Conservation (phyloP, 64 coral and sea anemone genomes). For the Hydrozoanthus tunicans region DNA sequence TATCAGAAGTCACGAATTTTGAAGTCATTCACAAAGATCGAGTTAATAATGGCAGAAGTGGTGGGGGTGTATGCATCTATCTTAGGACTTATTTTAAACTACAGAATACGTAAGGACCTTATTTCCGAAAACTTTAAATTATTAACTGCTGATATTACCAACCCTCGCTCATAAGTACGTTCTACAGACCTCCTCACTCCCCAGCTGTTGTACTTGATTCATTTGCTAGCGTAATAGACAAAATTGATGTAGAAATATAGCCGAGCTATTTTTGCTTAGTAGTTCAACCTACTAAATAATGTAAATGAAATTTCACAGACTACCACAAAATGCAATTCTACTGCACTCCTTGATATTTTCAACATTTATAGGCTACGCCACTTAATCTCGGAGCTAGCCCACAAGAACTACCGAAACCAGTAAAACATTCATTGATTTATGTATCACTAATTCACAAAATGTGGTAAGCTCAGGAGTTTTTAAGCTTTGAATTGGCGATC, state of each 20-base stretch:
- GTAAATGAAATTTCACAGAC: neutral
- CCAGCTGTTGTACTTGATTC: constrained; percentile 28
- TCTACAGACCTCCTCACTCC: constrained; percentile 27
- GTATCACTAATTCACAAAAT: constrained; percentile 31
- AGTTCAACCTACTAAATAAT: constrained; percentile 27
- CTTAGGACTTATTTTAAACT: constrained; percentile 8
- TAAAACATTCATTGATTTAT: constrained; percentile 30
- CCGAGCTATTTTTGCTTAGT: constrained; percentile 28
- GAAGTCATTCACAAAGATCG: constrained; percentile 43
- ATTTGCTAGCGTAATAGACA: constrained; percentile 41
- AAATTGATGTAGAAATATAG: constrained; percentile 53
- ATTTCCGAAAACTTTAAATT: constrained; percentile 3
- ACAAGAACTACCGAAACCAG: neutral
- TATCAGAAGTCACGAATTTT: constrained; percentile 39
- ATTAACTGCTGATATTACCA: constrained; percentile 36
- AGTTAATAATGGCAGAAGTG: constrained; percentile 34
- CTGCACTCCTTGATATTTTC: constrained; percentile 12
- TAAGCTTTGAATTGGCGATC: neutral
- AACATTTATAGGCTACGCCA: neutral
- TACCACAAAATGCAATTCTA: neutral
- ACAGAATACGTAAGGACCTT: constrained; percentile 17
- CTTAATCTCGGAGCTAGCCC: neutral
- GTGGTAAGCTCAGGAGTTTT: neutral
- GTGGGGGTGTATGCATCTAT: constrained; percentile 37
- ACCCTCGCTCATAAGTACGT: constrained; percentile 44